A percentile compares a stretch with the other conserved stretches of the same genome.
Conservation (phyloP, 2,888 invertebrate species). For the Carterocephalus palaemon region DNA sequence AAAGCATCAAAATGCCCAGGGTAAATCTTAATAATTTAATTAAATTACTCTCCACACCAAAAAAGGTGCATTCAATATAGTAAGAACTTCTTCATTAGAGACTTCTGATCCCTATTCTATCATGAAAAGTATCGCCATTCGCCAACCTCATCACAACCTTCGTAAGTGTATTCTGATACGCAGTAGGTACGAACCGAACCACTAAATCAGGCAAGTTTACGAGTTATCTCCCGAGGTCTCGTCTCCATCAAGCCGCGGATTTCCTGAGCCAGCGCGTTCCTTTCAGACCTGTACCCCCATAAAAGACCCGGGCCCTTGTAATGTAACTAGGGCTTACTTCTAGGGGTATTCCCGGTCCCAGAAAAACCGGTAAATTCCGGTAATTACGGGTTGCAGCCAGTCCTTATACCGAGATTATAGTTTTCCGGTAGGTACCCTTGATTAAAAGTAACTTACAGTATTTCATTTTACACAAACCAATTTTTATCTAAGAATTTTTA, state of each 20-base stretch:
- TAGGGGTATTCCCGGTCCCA: neutral
- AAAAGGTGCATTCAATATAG: neutral
- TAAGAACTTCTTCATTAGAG: neutral
- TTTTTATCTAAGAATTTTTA: no score
- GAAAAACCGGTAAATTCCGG: no score
- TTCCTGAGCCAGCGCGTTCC: conserved; percentile 38
- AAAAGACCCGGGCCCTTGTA: conserved; percentile 31
- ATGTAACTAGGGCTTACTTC: conserved; percentile 8
- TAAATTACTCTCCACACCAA: no score
- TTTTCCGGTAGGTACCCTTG: no score
- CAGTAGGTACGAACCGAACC: conserved; percentile 11
- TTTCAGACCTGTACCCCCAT: conserved; percentile 33
- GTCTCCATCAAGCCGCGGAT: conserved; percentile 46
- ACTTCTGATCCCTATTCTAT: neutral
- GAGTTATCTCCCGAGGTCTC: conserved; percentile 41
- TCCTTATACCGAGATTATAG: no score
- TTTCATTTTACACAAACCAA: no score
- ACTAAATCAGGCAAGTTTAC: conserved; percentile 45
- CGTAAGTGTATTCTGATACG: conserved; percentile 29
- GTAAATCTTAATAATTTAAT: no score
- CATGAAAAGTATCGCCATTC: conserved; percentile 3
- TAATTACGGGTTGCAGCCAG: no score
- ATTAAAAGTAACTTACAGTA: no score
- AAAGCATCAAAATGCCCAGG: no score
- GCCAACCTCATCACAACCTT: conserved; percentile 31